A percentile compares a stretch with the other conserved stretches of the same genome.
Evolutionary conservation across 2,888 invertebrate species (phyloP).

Genomic region (Ichneumoninae sp.): DNA sequence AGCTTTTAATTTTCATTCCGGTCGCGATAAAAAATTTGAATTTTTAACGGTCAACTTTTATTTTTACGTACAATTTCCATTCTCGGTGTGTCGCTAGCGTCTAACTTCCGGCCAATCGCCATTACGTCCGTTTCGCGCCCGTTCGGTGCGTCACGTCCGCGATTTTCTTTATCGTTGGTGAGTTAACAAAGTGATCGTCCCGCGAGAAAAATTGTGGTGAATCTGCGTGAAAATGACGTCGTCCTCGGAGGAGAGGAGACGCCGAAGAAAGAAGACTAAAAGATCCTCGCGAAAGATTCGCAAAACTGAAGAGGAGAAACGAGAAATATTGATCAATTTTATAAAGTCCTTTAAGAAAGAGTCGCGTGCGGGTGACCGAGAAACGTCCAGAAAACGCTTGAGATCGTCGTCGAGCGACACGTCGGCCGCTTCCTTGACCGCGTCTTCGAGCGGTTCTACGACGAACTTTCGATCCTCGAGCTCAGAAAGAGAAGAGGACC

Average conservation of each 20-base stretch:
- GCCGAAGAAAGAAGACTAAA: neutral
- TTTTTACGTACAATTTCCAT: neutral
- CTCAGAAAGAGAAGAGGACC: constrained; percentile 25
- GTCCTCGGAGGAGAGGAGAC: constrained; percentile 11
- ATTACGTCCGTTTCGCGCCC: neutral
- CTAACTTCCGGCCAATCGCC: neutral
- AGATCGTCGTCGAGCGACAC: constrained; percentile 15
- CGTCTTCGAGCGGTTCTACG: neutral
- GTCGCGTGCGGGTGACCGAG: no score
- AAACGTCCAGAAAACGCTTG: constrained; percentile 30
- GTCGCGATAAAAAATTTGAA: neutral
- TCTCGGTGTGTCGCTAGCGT: neutral
- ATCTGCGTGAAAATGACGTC: constrained; percentile 2
- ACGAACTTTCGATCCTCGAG: neutral
- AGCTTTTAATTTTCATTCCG: neutral
- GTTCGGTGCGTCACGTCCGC: neutral
- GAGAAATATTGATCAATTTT: no score
- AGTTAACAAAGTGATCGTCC: neutral
- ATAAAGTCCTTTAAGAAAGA: no score
- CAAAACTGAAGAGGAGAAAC: neutral
- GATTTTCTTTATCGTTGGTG: neutral
- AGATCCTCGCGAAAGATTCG: neutral
- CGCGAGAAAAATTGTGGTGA: neutral
- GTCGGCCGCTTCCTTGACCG: neutral
- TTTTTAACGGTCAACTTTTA: neutral